Evolutionary conservation across 2,113 vertebrate genomes (phyloP), one percentile per base, ranked within the genome.

Genomic region (Formicarius rufipectus): DNA sequence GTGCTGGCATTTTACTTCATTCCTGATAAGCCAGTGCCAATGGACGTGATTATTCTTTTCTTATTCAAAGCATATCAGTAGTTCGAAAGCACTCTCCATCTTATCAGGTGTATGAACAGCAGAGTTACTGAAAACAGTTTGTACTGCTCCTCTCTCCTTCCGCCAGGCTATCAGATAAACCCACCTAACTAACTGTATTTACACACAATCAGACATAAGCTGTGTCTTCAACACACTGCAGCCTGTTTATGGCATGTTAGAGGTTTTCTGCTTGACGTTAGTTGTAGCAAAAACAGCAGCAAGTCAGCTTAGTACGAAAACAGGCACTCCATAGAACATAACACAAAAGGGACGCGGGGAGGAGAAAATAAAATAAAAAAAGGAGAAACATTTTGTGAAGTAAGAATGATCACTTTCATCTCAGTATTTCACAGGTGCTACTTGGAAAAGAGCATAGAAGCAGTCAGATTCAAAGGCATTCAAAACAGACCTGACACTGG

Each of bases 11-110:
- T 98, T 98, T 97, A 95, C 98, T 97, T 97, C 95, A 92, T 93
- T 98, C 96, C 95, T 20, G 98, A 98, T 98, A 98, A 98, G 98
- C 97, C 62, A 50, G 97, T 98, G 98, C 98, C 98, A 98, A 97
- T 89, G 95, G 97, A 97, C 97, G 97, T 97, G 98, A 98, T 98
- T 98, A 98, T 98, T 97, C 98, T 98, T 98, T 98, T 98, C 98
- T 98, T 98, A 98, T 98, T 98, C 98, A 98, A 98, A 98, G 97
- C 96, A 60, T 98, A 98, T 98, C 98, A 98, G 98, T 97, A 96
- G 97, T 98, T 98, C 49, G 93, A 98, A 98, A 98, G 98, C 98
- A 97, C 97, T 98, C 97, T 98, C 97, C 95, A 97, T 98, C 98
- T 98, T 98, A 98, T 98, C 98, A 97, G 98, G 97, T 97, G 96